Percentiles rank a stretch among this genome's conserved stretches.
These are phyloP conservation scores for Gisinianus flammeolus DNA, from an alignment of 2,888 invertebrate species.

Conservation along the genomic window DNA sequence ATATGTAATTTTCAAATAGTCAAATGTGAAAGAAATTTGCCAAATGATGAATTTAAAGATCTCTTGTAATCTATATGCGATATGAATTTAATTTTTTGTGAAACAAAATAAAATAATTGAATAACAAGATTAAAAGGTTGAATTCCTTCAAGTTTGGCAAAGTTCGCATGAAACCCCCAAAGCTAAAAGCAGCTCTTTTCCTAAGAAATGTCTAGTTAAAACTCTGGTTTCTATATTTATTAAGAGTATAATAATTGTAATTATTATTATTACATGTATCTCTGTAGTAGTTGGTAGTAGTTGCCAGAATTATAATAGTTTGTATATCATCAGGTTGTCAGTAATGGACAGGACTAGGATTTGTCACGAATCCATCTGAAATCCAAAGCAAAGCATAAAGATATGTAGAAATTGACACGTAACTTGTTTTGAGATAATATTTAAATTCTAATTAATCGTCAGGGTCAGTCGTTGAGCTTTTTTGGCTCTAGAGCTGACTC, in stretches of 20 bases:
- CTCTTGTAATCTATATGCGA: too few relatives aligned
- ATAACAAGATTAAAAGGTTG: too few relatives aligned
- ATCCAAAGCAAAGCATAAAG: not conserved
- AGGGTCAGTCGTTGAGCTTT: not conserved
- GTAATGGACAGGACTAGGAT: not conserved
- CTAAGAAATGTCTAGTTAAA: not conserved
- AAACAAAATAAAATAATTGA: too few relatives aligned
- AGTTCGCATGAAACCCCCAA: not conserved
- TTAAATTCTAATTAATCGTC: constrained; percentile 20
- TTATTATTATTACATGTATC: not conserved
- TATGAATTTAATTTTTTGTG: too few relatives aligned
- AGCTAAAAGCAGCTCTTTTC: not conserved
- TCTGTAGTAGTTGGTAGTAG: not conserved
- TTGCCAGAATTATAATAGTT: too few relatives aligned
- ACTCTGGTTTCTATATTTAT: not conserved
- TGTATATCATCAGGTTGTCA: not conserved
- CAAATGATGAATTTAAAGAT: too few relatives aligned
- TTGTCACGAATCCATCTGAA: constrained; percentile 4
- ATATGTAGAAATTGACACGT: constrained; percentile 8
- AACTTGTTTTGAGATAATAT: constrained; percentile 9
- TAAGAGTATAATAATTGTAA: not conserved
- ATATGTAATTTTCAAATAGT: too few relatives aligned
- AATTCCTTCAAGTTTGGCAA: not conserved
- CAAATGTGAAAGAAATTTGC: too few relatives aligned
- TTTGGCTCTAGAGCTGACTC: not conserved